These are phyloP conservation scores for Neodontobutis hainanensis DNA, from an alignment of 2,113 vertebrate genomes.

Conservation along the genomic window DNA sequence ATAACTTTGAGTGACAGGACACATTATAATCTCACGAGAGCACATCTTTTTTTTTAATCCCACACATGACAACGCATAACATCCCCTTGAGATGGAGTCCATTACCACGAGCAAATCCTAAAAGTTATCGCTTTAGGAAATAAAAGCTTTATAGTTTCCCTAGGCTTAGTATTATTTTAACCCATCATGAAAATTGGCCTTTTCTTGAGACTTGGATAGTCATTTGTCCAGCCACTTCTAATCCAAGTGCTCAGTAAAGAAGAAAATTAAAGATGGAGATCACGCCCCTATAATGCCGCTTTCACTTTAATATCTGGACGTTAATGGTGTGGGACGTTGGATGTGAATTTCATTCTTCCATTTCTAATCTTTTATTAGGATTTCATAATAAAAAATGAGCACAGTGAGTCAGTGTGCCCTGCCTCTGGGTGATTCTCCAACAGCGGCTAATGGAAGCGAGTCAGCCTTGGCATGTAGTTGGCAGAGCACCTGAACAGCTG, in stretches of 20 bases:
- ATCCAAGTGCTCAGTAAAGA: neutral
- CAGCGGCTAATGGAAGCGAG: slow-evolving; percentile 36
- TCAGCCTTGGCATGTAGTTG: slow-evolving; percentile 50
- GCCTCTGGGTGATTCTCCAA: slow-evolving; percentile 44
- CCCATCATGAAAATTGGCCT: neutral
- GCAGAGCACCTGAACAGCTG: slow-evolving; percentile 58
- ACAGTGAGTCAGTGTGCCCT: neutral
- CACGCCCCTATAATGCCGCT: neutral
- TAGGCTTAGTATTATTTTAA: no score
- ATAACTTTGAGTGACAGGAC: no score
- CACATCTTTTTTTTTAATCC: no score
- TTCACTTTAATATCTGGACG: slow-evolving; percentile 9
- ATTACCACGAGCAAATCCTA: no score
- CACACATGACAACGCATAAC: no score
- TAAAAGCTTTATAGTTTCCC: no score
- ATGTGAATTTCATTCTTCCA: slow-evolving; percentile 5
- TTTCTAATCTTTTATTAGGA: slow-evolving; percentile 28
- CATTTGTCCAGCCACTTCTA: neutral
- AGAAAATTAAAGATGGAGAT: slow-evolving; percentile 3
- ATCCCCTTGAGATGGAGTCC: no score
- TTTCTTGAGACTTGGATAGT: neutral
- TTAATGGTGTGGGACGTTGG: neutral
- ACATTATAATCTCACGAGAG: no score
- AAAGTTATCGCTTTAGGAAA: no score
- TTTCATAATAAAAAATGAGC: slow-evolving; percentile 41